Percentiles rank a stretch among this genome's conserved stretches.
Evolutionary conservation across 2,797 vertebrate genomes (phyloP).

Genomic region (Psittacula derbiana): DNA sequence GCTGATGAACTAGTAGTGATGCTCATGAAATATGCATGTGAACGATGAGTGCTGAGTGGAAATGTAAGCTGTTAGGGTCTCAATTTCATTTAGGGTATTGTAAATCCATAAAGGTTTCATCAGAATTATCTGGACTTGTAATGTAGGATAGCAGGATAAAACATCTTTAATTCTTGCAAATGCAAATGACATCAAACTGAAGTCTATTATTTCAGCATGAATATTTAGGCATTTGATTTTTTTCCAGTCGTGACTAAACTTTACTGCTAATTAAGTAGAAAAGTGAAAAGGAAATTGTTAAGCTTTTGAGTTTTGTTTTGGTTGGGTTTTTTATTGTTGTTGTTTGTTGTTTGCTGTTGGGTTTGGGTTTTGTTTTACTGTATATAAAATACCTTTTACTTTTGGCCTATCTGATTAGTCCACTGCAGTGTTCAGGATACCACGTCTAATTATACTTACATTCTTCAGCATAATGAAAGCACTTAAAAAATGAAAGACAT

Average conservation of each 20-base stretch:
- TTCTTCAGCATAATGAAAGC: not conserved
- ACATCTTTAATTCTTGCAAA: not conserved
- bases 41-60: not conserved
- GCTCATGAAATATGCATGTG: conserved; percentile 24
- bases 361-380: not conserved
- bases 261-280: not conserved
- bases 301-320: not conserved
- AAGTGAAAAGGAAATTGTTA: not conserved
- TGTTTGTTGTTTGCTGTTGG: not conserved
- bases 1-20: not conserved
- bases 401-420: not conserved
- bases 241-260: not conserved
- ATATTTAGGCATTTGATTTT: not conserved
- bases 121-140: not conserved
- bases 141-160: not conserved
- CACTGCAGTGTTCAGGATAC: not conserved
- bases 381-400: not conserved
- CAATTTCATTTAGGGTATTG: not conserved
- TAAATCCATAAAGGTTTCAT: not conserved
- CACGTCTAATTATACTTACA: not conserved
- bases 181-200: not conserved
- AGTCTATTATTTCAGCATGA: not conserved
- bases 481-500: not conserved
- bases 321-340: not conserved
- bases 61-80: not conserved